Evolutionary conservation across 2,797 vertebrate genomes (phyloP).

Genomic region (Salarias fasciatus): DNA sequence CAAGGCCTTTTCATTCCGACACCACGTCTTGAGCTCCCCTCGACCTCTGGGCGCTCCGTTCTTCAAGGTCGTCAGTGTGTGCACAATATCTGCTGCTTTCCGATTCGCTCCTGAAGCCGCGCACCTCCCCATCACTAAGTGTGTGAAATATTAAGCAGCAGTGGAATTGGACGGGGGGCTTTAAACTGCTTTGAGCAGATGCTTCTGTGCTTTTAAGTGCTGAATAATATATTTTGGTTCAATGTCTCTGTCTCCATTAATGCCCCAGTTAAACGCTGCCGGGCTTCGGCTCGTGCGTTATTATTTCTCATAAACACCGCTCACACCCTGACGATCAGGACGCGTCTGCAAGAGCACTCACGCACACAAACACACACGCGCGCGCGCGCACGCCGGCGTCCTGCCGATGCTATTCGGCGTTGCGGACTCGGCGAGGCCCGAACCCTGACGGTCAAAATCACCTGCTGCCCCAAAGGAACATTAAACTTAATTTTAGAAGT

Average conservation of each 20-base stretch:
- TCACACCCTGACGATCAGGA: constrained; percentile 58
- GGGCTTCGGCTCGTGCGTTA: constrained; percentile 57
- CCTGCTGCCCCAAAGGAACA: constrained; percentile 79
- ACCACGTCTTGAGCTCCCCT: constrained; percentile 17
- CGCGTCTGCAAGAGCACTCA: constrained; percentile 20
- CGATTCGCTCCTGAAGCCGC: constrained; percentile 51
- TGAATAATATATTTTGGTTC: constrained; percentile 81
- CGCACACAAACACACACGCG: background rate
- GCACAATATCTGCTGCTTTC: constrained; percentile 30
- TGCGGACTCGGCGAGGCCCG: constrained; percentile 42
- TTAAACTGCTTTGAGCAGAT: constrained; percentile 76
- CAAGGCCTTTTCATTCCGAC: background rate
- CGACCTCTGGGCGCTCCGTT: constrained; percentile 23
- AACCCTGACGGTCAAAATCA: constrained; percentile 70
- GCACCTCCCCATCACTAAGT: constrained; percentile 47
- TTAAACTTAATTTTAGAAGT: constrained; percentile 83
- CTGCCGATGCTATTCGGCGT: background rate
- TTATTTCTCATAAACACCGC: constrained; percentile 73
- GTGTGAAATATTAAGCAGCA: constrained; percentile 79
- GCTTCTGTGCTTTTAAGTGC: constrained; percentile 77
- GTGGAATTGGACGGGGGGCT: constrained; percentile 65
- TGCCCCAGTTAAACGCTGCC: constrained; percentile 67
- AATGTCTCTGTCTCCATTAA: constrained; percentile 77
- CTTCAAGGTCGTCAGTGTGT: constrained; percentile 47
- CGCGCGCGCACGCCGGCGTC: too few species aligned